phyloP scores from a whole-genome alignment of 2,888 invertebrate genomes.

The Lasioglossum leucozonium region DNA sequence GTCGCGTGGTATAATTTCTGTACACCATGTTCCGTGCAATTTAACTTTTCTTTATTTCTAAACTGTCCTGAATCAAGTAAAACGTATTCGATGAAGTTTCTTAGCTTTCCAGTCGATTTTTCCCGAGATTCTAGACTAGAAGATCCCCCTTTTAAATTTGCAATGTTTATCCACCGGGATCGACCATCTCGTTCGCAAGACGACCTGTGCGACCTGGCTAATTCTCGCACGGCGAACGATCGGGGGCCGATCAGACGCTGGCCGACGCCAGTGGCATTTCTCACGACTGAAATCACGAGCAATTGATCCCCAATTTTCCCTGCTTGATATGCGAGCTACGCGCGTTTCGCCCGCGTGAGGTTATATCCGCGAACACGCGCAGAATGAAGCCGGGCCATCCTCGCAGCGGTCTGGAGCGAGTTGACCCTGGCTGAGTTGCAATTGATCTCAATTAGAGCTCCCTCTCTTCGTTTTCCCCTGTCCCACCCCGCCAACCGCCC shows the following conservation, averaged over 20 bases:
- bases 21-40: too few relatives aligned
- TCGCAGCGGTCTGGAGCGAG: slow-evolving; percentile 70
- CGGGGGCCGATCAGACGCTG: slow-evolving; percentile 19
- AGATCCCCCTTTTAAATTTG: background rate
- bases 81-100: background rate
- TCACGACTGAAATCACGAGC: slow-evolving; percentile 62
- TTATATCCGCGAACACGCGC: slow-evolving; percentile 58
- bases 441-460: slow-evolving; percentile 78
- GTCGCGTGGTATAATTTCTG: too few relatives aligned
- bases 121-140: background rate
- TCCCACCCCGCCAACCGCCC: slow-evolving; percentile 62
- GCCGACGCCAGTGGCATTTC: slow-evolving; percentile 48
- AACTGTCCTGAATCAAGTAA: too few relatives aligned
- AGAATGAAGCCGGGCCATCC: slow-evolving; percentile 54
- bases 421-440: slow-evolving; percentile 84
- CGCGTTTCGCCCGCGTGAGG: slow-evolving; percentile 58
- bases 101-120: background rate
- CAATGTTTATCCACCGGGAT: background rate
- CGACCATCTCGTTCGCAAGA: background rate
- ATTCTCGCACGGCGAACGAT: slow-evolving; percentile 17
- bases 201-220: background rate
- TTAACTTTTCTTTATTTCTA: too few relatives aligned
- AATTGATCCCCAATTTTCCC: slow-evolving; percentile 70
- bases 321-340: slow-evolving; percentile 70
- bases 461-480: slow-evolving; percentile 48